These are phyloP conservation scores for Thermophis baileyi DNA, from an alignment of 2,113 vertebrate genomes.

Conservation along the genomic window DNA sequence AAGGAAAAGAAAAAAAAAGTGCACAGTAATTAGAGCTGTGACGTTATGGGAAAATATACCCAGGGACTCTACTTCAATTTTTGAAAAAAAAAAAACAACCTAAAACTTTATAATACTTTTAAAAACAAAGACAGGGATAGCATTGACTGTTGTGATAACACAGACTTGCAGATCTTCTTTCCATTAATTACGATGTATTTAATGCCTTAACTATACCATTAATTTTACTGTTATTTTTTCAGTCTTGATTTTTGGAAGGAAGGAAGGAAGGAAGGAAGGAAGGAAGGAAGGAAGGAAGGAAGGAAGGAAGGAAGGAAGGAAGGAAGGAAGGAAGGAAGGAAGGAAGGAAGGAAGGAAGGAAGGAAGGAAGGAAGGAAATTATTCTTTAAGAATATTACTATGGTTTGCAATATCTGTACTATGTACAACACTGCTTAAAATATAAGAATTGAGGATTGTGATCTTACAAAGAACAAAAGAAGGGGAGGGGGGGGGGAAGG, in stretches of 20 bases:
- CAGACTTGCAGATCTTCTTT: background rate
- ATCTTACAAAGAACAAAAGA: background rate
- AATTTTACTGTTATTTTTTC: background rate
- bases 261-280: background rate
- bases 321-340: background rate
- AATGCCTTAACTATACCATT: background rate
- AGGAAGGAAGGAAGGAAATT: background rate
- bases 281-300: background rate
- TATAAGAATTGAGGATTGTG: background rate
- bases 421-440: background rate
- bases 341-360: no score
- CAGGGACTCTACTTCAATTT: slow-evolving; percentile 8
- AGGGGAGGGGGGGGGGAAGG: no score
- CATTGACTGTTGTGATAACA: background rate
- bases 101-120: background rate
- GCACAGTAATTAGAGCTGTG: slow-evolving; percentile 46
- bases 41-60: slow-evolving; percentile 34
- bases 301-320: background rate
- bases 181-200: background rate
- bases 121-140: background rate
- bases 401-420: background rate
- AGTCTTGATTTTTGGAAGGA: background rate
- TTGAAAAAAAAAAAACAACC: background rate
- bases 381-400: background rate
- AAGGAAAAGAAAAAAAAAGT: background rate